A percentile compares a stretch with the other conserved stretches of the same genome.
These are phyloP conservation scores for Poecilobothrus nobilitatus DNA, from an alignment of 2,888 invertebrate genomes.

Conservation along the genomic window DNA sequence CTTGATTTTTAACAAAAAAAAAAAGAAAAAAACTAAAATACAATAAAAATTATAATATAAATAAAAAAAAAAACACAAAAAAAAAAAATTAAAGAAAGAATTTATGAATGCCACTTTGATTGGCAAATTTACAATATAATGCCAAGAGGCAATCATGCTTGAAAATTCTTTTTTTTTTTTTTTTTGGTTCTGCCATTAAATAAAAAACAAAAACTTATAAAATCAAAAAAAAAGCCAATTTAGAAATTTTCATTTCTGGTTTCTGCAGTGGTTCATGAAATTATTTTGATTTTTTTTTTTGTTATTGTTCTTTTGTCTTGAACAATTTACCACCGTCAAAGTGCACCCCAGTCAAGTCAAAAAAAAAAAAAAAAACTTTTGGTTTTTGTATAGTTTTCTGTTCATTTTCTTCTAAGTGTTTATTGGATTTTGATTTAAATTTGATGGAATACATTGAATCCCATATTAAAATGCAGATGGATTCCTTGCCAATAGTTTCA, in stretches of 20 bases:
- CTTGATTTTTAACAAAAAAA: too few relatives aligned
- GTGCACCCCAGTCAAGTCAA: background rate
- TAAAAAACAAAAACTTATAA: background rate
- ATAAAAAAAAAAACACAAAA: too few relatives aligned
- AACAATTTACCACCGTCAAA: background rate
- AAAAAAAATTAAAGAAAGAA: background rate
- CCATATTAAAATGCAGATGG: too few relatives aligned
- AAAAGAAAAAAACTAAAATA: background rate
- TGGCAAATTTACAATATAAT: background rate
- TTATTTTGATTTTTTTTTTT: too few relatives aligned
- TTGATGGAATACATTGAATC: too few relatives aligned
- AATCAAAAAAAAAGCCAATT: background rate
- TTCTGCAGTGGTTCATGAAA: background rate
- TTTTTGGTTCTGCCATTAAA: too few relatives aligned
- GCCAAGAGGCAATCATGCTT: conserved; percentile 2
- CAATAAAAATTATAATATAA: background rate
- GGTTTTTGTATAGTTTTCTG: background rate
- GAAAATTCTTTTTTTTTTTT: background rate
- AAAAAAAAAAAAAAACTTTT: too few relatives aligned
- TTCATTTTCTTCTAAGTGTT: background rate
- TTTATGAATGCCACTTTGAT: background rate
- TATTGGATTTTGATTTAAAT: background rate
- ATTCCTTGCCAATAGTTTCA: too few relatives aligned
- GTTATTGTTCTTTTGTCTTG: background rate
- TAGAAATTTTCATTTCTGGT: background rate